These are phyloP conservation scores for Lutraria rhynchaena DNA, from an alignment of 1,140 invertebrate species.

Conservation along the genomic window DNA sequence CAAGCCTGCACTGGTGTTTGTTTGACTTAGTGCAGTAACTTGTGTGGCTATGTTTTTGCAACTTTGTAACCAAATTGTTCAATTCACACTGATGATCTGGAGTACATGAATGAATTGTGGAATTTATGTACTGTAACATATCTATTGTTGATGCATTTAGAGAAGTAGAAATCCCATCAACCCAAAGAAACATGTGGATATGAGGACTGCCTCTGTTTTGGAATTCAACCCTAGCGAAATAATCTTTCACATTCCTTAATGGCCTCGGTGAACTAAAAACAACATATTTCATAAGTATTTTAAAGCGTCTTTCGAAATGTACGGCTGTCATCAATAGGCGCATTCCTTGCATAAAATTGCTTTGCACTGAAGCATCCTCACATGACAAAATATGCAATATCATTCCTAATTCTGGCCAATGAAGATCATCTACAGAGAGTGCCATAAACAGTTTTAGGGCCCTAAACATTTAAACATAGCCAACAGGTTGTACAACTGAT, in stretches of 20 bases:
- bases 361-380: slow-evolving; percentile 10
- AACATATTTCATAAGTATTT: slow-evolving; percentile 5
- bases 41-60: slow-evolving; percentile 26
- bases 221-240: slow-evolving; percentile 34
- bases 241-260: slow-evolving; percentile 15
- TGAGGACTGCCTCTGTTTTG: slow-evolving; percentile 35
- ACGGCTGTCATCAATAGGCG: slow-evolving; percentile 21
- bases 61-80: not conserved
- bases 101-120: slow-evolving; percentile 15
- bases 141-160: not conserved
- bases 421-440: slow-evolving; percentile 40
- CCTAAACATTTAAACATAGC: slow-evolving; percentile 46
- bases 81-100: not conserved
- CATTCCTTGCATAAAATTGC: slow-evolving; percentile 4
- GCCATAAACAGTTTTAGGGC: slow-evolving; percentile 49
- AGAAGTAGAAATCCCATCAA: not conserved
- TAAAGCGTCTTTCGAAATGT: slow-evolving; percentile 30
- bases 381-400: not conserved
- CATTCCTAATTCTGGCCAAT: slow-evolving; percentile 29
- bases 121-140: not conserved
- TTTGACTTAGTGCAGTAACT: slow-evolving; percentile 3
- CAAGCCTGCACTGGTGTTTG: not conserved
- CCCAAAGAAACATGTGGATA: slow-evolving; percentile 36
- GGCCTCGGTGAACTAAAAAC: not conserved
- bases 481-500: slow-evolving; percentile 33